A percentile compares a stretch with the other conserved stretches of the same genome.
Evolutionary conservation across 2,888 invertebrate species (phyloP).

Genomic region (Stenchaetothrips biformis): DNA sequence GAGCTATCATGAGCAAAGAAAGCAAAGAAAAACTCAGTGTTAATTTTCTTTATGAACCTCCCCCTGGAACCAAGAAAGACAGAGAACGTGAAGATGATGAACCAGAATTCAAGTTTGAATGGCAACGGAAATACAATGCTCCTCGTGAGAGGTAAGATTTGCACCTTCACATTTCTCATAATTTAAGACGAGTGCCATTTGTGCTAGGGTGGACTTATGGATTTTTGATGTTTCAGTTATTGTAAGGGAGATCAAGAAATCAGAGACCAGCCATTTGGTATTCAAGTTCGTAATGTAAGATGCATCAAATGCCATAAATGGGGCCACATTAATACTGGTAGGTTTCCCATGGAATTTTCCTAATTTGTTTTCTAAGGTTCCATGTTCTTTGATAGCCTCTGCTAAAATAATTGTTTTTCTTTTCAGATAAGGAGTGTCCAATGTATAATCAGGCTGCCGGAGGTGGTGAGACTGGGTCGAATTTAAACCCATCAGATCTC

Average conservation of each 20-base stretch:
- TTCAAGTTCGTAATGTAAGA: conserved; percentile 92
- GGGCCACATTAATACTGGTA: conserved; percentile 95
- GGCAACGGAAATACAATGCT: conserved; percentile 99
- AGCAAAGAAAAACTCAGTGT: conserved; percentile 97
- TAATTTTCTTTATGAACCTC: conserved; percentile 99
- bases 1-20: conserved; percentile 93
- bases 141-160: conserved; percentile 77
- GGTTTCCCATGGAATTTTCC: conserved; percentile 32
- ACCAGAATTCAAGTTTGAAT: conserved; percentile 98
- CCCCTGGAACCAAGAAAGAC: conserved; percentile 83
- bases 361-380: conserved; percentile 20
- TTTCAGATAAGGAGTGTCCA: conserved; percentile 87
- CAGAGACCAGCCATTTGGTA: conserved; percentile 97
- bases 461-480: conserved; percentile 59
- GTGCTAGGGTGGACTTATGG: neutral
- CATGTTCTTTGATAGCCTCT: conserved; percentile 25
- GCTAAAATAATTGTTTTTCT: conserved; percentile 32
- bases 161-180: neutral
- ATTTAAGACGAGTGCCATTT: neutral
- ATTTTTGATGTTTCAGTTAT: conserved; percentile 54
- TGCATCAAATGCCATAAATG: conserved; percentile 99
- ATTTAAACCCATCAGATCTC: conserved; percentile 65
- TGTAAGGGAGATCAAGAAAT: conserved; percentile 97
- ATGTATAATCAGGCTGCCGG: conserved; percentile 74
- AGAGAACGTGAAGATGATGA: conserved; percentile 87